A percentile compares a stretch with the other conserved stretches of the same genome.
These are phyloP conservation scores for Sinodicranocentrus sp. DNA, from an alignment of 2,888 invertebrate genomes.

Conservation along the genomic window DNA sequence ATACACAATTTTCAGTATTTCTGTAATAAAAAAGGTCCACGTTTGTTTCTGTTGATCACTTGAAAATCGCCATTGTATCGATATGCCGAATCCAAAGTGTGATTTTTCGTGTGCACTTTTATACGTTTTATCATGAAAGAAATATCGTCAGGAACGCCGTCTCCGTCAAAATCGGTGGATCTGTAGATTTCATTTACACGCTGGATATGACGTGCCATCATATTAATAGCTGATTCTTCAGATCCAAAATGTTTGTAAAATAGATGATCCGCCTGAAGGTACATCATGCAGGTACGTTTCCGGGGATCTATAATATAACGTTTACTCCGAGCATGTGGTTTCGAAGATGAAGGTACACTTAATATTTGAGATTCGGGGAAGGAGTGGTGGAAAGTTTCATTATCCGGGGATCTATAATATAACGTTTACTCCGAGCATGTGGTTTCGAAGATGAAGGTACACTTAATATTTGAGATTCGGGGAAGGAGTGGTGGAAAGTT, in stretches of 20 bases:
- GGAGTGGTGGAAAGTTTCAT: neutral
- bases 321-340: slow-evolving; percentile 57
- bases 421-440: slow-evolving; percentile 69
- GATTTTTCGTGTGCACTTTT: slow-evolving; percentile 92
- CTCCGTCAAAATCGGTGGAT: slow-evolving; percentile 92
- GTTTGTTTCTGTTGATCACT: no score
- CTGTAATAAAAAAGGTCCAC: no score
- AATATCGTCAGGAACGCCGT: slow-evolving; percentile 94
- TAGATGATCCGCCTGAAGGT: slow-evolving; percentile 97
- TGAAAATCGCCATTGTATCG: slow-evolving; percentile 97
- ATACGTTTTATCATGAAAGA: slow-evolving; percentile 97
- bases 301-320: slow-evolving; percentile 85
- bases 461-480: slow-evolving; percentile 20
- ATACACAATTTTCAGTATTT: no score
- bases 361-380: slow-evolving; percentile 23
- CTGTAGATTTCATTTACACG: slow-evolving; percentile 85
- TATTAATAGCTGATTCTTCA: slow-evolving; percentile 96
- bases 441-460: slow-evolving; percentile 79
- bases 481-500: slow-evolving; percentile 8
- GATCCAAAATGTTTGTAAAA: slow-evolving; percentile 96
- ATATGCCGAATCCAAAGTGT: slow-evolving; percentile 89
- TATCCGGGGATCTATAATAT: slow-evolving; percentile 88
- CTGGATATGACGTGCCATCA: slow-evolving; percentile 96
- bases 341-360: slow-evolving; percentile 80
- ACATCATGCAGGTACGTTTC: slow-evolving; percentile 93